A percentile compares a stretch with the other conserved stretches of the same genome.
Evolutionary conservation across 2,797 vertebrate genomes (phyloP).

Genomic region (Myotis vivesi): DNA sequence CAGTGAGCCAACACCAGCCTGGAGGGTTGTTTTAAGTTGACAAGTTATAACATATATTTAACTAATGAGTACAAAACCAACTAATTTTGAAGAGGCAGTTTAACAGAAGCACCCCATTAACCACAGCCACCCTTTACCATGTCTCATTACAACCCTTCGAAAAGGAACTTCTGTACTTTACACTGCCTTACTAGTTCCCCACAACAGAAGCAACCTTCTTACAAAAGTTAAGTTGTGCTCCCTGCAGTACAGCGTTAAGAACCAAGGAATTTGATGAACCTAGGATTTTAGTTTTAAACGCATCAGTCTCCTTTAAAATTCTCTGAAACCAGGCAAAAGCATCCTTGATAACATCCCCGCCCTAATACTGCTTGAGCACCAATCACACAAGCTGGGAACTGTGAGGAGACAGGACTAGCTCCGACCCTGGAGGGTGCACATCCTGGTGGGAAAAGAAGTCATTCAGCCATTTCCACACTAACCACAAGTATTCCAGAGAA

Average conservation of each 20-base stretch:
- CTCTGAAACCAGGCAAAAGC: background rate
- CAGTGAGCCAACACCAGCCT: too few relatives aligned
- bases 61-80: background rate
- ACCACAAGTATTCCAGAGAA: background rate
- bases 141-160: background rate
- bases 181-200: background rate
- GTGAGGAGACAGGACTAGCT: background rate
- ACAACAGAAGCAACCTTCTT: background rate
- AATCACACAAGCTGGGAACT: background rate
- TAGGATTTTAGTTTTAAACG: background rate
- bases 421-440: background rate
- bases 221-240: background rate
- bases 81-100: background rate
- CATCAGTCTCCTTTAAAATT: background rate
- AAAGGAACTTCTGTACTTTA: background rate
- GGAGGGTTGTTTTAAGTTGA: background rate
- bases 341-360: background rate
- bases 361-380: background rate
- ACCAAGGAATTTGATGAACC: background rate
- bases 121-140: background rate
- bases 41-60: background rate
- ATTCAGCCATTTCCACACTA: background rate
- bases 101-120: background rate
- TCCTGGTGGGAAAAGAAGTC: background rate
- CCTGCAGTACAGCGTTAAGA: background rate